Evolutionary conservation across 2,797 vertebrate species (phyloP), one percentile per base, ranked within the genome.

Genomic region (Acanthurus lineatus): DNA sequence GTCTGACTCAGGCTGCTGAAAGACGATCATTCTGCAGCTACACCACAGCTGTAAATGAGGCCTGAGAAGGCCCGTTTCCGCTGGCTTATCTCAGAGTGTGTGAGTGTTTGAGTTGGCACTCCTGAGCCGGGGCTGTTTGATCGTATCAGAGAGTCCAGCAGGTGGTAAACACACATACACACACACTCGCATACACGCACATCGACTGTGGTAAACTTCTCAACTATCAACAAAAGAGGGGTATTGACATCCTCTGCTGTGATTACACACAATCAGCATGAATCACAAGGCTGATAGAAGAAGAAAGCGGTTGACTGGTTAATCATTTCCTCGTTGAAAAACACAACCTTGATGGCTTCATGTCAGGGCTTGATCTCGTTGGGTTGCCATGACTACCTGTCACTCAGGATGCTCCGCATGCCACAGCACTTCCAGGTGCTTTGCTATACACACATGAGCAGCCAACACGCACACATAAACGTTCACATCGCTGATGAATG

Each of bases 301-400:
- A 40, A 40, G 54, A 10, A 42, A 60, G 19, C 47, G n/a, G 49
- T 17, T 8, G 4, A 48, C 54, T 40, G 58, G 73, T 87, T 89
- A 62, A 87, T 84, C 65, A 89, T 87, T 87, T 66, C 84, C 86
- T 69, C 10, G 32, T 12, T 79, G 79, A 66, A 87, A 86, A 91
- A 88, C 82, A 87, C 61, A 82, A 89, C 84, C 79, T 80, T 32
- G 69, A 80, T 84, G 75, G 45, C 63, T 71, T 77, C 59, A 48
- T 77, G 78, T 85, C 73, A 56, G 66, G 83, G 61, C 76, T 77
- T 1, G 42, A 65, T 74, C 76, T 73, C 73, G 79, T 91, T 83
- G 53, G 84, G 86, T 89, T 88, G 45, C 82, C 85, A 86, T 85
- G 91, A 82, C 85, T 62, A 87, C 89, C 76, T 82, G 85, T 90